These are phyloP conservation scores for Pogoniulus pusillus DNA, from an alignment of 2,797 vertebrate species.

Conservation along the genomic window DNA sequence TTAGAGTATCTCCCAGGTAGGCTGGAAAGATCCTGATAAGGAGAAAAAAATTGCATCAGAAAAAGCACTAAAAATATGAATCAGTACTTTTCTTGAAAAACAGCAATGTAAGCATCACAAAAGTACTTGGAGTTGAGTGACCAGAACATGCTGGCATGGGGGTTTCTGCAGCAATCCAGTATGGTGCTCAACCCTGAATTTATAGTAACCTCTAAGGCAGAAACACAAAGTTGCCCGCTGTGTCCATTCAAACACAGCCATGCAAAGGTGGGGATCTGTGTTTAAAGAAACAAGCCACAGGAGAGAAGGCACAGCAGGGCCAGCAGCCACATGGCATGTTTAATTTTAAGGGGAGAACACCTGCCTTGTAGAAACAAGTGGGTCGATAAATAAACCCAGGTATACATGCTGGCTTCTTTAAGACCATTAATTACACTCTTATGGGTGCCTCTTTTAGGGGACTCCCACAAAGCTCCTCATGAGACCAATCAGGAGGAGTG, in stretches of 20 bases:
- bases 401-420: not conserved
- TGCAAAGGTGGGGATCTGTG: not conserved
- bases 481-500: not conserved
- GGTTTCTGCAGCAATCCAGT: not conserved
- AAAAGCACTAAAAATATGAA: not conserved
- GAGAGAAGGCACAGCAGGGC: slow-evolving; percentile 1
- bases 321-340: not conserved
- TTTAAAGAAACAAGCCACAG: not conserved
- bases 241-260: not conserved
- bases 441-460: not conserved
- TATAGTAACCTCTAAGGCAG: not conserved
- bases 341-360: not conserved
- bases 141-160: not conserved
- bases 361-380: not conserved
- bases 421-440: not conserved
- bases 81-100: not conserved
- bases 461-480: not conserved
- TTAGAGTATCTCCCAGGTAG: not conserved
- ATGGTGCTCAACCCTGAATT: not conserved
- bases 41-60: not conserved
- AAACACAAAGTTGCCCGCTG: not conserved
- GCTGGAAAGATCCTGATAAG: not conserved
- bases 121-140: not conserved
- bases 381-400: not conserved
- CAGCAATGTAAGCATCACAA: not conserved